Conservation (phyloP, 2,797 vertebrate species). For the Anguilla marmorata region DNA sequence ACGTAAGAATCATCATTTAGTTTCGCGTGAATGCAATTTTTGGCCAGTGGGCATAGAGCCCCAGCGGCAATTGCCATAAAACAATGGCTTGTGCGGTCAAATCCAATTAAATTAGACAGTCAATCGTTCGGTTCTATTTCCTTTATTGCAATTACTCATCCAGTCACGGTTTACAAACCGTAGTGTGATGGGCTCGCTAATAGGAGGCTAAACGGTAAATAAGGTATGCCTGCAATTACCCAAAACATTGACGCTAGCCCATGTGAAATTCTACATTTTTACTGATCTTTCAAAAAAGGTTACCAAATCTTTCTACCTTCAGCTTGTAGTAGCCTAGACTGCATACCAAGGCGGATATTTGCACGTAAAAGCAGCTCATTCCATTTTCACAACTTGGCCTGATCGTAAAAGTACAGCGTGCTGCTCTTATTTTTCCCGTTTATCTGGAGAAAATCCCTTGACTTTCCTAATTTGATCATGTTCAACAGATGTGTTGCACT, state of each 20-base stretch:
- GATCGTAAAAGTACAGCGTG: neutral
- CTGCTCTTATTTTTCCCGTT: neutral
- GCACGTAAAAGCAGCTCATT: neutral
- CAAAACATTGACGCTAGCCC: neutral
- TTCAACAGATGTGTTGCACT: neutral
- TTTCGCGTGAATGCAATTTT: neutral
- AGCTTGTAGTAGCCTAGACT: neutral
- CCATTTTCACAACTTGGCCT: neutral
- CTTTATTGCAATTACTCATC: constrained; percentile 6
- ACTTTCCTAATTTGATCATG: neutral
- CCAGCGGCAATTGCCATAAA: neutral
- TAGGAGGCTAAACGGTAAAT: too few relatives aligned
- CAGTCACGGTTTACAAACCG: neutral
- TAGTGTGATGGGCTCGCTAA: too few relatives aligned
- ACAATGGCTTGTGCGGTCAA: neutral
- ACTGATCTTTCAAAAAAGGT: neutral
- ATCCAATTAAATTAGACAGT: constrained; percentile 19
- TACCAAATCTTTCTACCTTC: neutral
- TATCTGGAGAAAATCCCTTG: neutral
- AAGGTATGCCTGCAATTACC: neutral
- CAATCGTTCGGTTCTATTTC: neutral
- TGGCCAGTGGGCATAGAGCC: neutral
- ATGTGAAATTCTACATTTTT: neutral
- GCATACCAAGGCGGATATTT: neutral
- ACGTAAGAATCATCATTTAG: neutral